Evolutionary conservation across 2,113 vertebrate species (phyloP).

Genomic region (Rattus rattus): DNA sequence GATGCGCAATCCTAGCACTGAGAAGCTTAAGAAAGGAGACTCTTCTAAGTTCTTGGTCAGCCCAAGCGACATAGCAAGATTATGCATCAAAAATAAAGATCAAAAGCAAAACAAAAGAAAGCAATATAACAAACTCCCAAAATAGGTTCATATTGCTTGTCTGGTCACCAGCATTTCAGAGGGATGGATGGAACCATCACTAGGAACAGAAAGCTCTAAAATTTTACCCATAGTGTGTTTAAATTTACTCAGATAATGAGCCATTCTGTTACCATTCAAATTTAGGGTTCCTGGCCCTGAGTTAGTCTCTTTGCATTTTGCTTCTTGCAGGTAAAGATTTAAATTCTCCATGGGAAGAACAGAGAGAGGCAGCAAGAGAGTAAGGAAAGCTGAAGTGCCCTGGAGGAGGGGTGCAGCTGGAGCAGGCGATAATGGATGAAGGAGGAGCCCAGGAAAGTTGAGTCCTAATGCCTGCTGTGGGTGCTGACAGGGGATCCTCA

Average conservation of each 20-base stretch:
- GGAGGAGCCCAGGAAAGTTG: rapidly evolving
- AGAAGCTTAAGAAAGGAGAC: background rate
- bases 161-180: background rate
- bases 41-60: background rate
- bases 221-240: background rate
- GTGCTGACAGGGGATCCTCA: rapidly evolving
- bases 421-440: background rate
- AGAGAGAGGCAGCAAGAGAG: background rate
- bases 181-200: background rate
- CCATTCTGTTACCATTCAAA: background rate
- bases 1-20: background rate
- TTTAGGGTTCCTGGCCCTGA: background rate
- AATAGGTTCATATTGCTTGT: background rate
- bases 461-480: rapidly evolving
- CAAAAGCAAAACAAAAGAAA: background rate
- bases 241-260: background rate
- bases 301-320: background rate
- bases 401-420: background rate
- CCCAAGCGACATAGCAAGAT: background rate
- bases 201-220: background rate
- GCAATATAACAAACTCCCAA: background rate
- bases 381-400: background rate
- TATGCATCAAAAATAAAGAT: background rate
- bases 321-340: background rate
- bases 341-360: background rate